Base-by-base conservation (phyloP, 2,797 vertebrate genomes). In the Gambelia wislizenii region DNA sequence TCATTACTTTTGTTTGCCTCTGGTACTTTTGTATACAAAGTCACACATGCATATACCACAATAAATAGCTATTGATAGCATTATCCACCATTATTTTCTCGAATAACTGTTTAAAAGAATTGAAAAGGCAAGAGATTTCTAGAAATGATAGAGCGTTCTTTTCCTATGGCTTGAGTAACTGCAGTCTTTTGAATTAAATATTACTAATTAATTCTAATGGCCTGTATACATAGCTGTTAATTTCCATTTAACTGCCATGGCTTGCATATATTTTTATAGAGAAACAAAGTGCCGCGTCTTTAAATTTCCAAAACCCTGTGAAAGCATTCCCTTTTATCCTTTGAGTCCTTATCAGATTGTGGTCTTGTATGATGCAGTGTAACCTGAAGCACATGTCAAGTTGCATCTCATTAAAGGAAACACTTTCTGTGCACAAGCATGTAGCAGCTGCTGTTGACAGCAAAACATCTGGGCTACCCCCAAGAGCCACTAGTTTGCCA, bases 401-500 rank as follows among this genome's bases (percentile, higher is more conserved):
- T 67, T 89, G 76, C 59, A 67, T 69, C 77, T 75, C 82, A 39
- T 33, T 22, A 12, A 83, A 85, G 74, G 33, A 54, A 33, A 18
- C 1, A 1, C 8, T 69, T 13, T 44, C 36, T 79, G 36, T 92
- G 52, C 5, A 30, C 59, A 80, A 91, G 70, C 52, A 1, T 0
- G 20, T 3, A 36, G 87, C 84, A 92, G 59, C 4, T 90, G 85
- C 56, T 81, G 72, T 39, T 27, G 84, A 56, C 16, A 90, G 78
- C 52, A 84, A 67, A 91, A 59, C 13, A 7, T 90, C 52, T 67
- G 67, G 44, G 61, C 12, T 89, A n/a, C 18, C 74, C 82, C 27
- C 80, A 85, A 69, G 61, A 91, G 74, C 30, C 42, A 83, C 79
- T 81, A 82, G 22, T 67, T 88, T 22, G 30, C 18, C 59, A 49